Base-by-base conservation (phyloP, 2,888 invertebrate genomes). In the Synergus itoensis region DNA sequence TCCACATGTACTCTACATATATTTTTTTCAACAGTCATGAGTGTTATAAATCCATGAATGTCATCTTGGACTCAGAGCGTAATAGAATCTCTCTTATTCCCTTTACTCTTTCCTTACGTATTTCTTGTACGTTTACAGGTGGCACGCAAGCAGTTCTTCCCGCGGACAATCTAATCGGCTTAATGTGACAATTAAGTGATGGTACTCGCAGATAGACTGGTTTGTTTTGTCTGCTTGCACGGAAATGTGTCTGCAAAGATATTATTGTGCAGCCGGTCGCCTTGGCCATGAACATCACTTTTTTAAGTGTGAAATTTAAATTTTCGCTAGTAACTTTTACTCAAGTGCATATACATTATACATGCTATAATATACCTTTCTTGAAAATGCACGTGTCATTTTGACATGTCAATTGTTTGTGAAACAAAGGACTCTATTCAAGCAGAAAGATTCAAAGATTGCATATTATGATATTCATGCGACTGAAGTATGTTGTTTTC, bases 171-270 rank as follows among this genome's bases (percentile, higher is more conserved):
- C 82, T 85, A 85, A 86, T 86, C 85, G 82, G 40, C 81, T 87
- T 88, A 88, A 89, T 86, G 89, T 88, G 87, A 88, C 88, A 88
- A 89, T 89, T 88, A 88, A 86, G 78, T 83, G 87, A 88, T 89
- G 86, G 86, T 88, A 84, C 86, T 80, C 83, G 81, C 80, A 82
- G 89, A 89, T 89, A 89, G 85, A 85, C 83, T 79, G 84, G 83
- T 87, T 88, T 89, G 88, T 89, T 89, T 88, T 86, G 88, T 89
- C 89, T 89, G 86, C 69, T 77, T 80, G 45, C 64, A 45, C 67
- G 18, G 9, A 45, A 53, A 8, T 28, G 4, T n/a, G 53, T 40
- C 9, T 53, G 73, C n/a, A 36, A 53, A 73, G 53, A 53, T 73
- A 73, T 73, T 73, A 73, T 73, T 21, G 12, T 12, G 12, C 67